Evolutionary conservation across 2,888 invertebrate genomes (phyloP).

Genomic region (Eupelmus urozonus): DNA sequence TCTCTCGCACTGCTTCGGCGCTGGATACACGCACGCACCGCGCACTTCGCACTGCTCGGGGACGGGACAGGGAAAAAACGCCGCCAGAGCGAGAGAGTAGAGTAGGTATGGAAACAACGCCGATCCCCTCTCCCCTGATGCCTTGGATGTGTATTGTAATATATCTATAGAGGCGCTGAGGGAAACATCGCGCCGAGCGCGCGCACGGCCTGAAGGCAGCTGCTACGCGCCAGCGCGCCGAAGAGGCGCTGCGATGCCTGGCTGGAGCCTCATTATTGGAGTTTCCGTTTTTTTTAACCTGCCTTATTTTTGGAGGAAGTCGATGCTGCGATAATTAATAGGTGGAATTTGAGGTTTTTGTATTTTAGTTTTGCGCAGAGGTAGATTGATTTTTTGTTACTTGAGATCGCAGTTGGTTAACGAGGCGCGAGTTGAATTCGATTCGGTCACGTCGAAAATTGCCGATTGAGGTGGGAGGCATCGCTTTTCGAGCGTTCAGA

Average conservation of each 20-base stretch:
- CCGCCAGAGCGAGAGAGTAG: too few species aligned
- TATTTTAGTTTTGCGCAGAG: too few species aligned
- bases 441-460: constrained; percentile 24
- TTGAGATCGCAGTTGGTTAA: background rate
- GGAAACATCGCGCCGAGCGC: constrained; percentile 18
- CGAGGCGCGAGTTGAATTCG: constrained; percentile 8
- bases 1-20: too few species aligned
- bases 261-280: too few species aligned
- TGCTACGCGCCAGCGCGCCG: constrained; percentile 2
- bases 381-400: background rate
- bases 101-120: constrained; percentile 62
- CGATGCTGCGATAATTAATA: too few species aligned
- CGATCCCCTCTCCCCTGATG: constrained; percentile 38
- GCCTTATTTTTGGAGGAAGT: background rate
- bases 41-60: too few species aligned
- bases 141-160: too few species aligned
- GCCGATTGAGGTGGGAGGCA: constrained; percentile 41
- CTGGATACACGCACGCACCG: too few species aligned
- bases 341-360: too few species aligned
- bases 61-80: background rate
- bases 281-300: constrained; percentile 9
- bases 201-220: constrained; percentile 18
- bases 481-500: background rate
- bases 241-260: too few species aligned
- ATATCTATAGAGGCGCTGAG: background rate